Evolutionary conservation across 1,140 invertebrate genomes (phyloP).

Genomic region (Lethrus apterus): DNA sequence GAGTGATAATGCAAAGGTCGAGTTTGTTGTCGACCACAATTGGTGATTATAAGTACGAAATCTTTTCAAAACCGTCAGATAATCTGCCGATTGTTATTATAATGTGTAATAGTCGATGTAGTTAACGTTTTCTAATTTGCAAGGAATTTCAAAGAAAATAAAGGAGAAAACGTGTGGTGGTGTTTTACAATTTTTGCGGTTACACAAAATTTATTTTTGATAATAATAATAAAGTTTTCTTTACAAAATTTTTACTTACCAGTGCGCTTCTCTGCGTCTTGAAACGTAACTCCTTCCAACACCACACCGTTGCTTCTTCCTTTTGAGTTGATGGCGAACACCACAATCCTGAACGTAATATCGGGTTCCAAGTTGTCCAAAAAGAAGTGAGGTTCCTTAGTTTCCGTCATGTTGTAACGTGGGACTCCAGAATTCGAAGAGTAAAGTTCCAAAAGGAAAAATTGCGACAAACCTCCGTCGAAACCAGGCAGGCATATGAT

Average conservation of each 20-base stretch:
- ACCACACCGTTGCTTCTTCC: constrained; percentile 62
- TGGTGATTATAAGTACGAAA: too few species aligned
- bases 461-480: constrained; percentile 77
- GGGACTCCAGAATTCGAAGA: constrained; percentile 48
- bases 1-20: too few species aligned
- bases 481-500: constrained; percentile 68
- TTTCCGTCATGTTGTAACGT: constrained; percentile 57
- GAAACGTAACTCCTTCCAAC: constrained; percentile 66
- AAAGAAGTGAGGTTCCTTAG: constrained; percentile 58
- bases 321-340: constrained; percentile 73
- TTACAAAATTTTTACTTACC: constrained; percentile 49
- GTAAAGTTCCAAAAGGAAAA: constrained; percentile 72
- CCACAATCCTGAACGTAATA: constrained; percentile 62
- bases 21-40: too few species aligned
- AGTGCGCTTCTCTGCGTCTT: constrained; percentile 72
- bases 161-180: neutral
- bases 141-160: neutral
- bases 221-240: neutral
- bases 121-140: neutral
- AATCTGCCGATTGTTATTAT: neutral
- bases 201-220: neutral
- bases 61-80: too few species aligned
- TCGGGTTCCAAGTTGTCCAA: constrained; percentile 66
- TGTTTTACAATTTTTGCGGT: neutral
- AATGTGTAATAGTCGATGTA: neutral